Evolutionary conservation across 2,113 vertebrate genomes (phyloP).

Genomic region (Lonchura striata): DNA sequence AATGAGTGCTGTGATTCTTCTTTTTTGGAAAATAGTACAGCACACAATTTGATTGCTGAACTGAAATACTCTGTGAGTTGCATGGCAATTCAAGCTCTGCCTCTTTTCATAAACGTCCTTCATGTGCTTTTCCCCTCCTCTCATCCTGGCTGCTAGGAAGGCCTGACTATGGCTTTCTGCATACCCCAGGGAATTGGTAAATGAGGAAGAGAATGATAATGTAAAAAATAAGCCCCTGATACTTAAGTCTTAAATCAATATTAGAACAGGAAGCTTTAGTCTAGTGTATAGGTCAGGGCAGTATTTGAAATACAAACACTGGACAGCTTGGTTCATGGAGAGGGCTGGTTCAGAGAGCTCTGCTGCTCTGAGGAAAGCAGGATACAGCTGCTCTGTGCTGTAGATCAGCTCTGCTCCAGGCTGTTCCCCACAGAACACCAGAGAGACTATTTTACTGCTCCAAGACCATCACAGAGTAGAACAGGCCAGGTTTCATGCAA

Average conservation of each 20-base stretch:
- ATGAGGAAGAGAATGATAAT: neutral
- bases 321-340: neutral
- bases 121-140: neutral
- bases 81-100: neutral
- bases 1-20: neutral
- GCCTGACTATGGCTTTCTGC: neutral
- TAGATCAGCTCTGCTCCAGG: neutral
- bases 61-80: neutral
- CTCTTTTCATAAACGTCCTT: neutral
- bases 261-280: constrained; percentile 35
- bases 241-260: constrained; percentile 31
- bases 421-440: neutral
- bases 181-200: neutral
- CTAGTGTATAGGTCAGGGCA: neutral
- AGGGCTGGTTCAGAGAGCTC: neutral
- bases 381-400: neutral
- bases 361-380: neutral
- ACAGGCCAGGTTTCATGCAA: neutral
- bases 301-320: neutral
- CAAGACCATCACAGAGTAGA: neutral
- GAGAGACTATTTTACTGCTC: neutral
- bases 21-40: neutral
- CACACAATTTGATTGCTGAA: neutral
- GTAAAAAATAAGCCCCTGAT: neutral
- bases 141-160: neutral